Conservation (phyloP, 35 echinoderm and acorn worm species). For the Hemicentrotus pulcherrimus region DNA sequence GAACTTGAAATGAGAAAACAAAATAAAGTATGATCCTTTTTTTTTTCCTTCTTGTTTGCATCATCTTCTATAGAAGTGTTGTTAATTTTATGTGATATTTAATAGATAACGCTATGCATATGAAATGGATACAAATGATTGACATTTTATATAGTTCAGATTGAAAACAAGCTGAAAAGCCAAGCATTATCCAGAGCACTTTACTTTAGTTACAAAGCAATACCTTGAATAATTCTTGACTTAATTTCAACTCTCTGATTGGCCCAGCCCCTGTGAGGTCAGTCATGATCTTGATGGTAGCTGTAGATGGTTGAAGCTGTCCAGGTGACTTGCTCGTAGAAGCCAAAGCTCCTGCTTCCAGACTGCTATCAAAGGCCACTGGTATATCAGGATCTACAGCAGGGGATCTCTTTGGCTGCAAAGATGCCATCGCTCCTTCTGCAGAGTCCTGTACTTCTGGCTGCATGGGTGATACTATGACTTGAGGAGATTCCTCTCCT, state of each 20-base stretch:
- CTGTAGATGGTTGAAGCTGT: not conserved
- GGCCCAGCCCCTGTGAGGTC: not conserved
- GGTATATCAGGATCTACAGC: not conserved
- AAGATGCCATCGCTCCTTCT: not conserved
- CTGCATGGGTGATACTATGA: not conserved
- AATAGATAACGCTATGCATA: too few species aligned
- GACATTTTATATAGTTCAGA: not conserved
- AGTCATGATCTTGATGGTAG: constrained; percentile 7
- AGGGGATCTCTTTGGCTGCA: not conserved
- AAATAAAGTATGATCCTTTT: not conserved
- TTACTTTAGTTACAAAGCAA: not conserved
- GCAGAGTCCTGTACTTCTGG: not conserved
- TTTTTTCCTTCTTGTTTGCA: too few species aligned
- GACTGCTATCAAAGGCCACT: not conserved
- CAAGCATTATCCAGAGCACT: not conserved
- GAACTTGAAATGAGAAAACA: not conserved
- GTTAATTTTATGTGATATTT: too few species aligned
- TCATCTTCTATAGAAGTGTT: too few species aligned
- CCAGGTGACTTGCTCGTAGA: not conserved
- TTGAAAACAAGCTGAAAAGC: not conserved
- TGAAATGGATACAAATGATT: too few species aligned
- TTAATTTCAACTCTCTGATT: constrained; percentile 17
- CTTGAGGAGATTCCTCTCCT: not conserved
- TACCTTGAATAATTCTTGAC: constrained; percentile 16
- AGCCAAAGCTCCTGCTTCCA: not conserved